Conservation (phyloP, 2,888 invertebrate species). For the Hyppa rectilinea region DNA sequence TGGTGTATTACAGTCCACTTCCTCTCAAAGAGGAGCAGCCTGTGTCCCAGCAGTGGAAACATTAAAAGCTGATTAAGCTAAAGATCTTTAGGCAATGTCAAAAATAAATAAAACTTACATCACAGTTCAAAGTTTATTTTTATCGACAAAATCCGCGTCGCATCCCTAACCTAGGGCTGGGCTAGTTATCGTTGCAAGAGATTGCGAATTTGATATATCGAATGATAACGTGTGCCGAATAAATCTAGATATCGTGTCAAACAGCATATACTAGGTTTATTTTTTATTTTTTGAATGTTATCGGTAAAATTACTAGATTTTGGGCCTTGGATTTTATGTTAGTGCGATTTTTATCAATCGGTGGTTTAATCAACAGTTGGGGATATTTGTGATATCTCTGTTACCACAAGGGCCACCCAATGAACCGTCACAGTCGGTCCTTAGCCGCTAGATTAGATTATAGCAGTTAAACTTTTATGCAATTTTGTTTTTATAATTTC, state of each 20-base stretch:
- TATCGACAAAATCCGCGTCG: constrained; percentile 58
- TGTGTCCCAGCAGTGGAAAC: too few species aligned
- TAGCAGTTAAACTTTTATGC: neutral
- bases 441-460: neutral
- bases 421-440: neutral
- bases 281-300: constrained; percentile 53
- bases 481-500: neutral
- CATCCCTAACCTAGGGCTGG: constrained; percentile 85
- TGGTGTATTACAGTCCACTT: too few species aligned
- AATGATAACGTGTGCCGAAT: constrained; percentile 84
- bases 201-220: constrained; percentile 84
- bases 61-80: too few species aligned
- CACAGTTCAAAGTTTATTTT: constrained; percentile 25
- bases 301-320: constrained; percentile 52
- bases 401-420: neutral
- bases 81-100: neutral
- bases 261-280: constrained; percentile 54
- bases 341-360: constrained; percentile 39
- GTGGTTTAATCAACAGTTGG: constrained; percentile 36
- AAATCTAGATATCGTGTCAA: constrained; percentile 74
- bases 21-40: too few species aligned
- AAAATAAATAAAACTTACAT: constrained; percentile 1
- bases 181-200: constrained; percentile 86
- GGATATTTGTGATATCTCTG: constrained; percentile 36
- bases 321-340: constrained; percentile 38